Evolutionary conservation across 2,797 vertebrate genomes (phyloP).

Genomic region (Muscicapa striata): DNA sequence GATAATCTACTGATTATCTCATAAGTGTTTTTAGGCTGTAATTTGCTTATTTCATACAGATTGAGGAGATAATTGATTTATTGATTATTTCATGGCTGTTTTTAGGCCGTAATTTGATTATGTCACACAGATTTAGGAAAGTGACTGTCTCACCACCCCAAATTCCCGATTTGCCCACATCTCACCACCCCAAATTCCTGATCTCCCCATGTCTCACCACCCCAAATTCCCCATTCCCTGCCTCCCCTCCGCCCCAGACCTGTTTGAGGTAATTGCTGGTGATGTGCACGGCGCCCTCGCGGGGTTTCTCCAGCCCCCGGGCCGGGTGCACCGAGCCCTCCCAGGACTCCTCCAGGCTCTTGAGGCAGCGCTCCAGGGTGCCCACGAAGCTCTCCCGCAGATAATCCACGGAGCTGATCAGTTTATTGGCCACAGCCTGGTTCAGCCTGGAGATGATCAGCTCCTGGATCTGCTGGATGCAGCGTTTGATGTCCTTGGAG

Average conservation of each 20-base stretch:
- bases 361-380: conserved; percentile 93
- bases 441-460: conserved; percentile 92
- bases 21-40: no score
- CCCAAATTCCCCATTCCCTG: no score
- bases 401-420: conserved; percentile 97
- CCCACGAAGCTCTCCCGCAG: conserved; percentile 97
- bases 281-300: conserved; percentile 82
- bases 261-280: conserved; percentile 93
- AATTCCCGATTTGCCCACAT: no score
- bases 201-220: no score
- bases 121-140: background rate
- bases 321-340: conserved; percentile 84
- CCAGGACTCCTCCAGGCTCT: conserved; percentile 92
- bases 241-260: conserved; percentile 48
- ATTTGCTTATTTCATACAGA: no score
- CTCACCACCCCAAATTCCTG: no score
- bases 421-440: conserved; percentile 95
- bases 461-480: conserved; percentile 96
- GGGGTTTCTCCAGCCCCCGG: conserved; percentile 89
- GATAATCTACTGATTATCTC: no score
- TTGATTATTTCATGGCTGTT: background rate
- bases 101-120: background rate
- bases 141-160: no score
- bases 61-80: no score
- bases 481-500: conserved; percentile 91